A percentile compares a stretch with the other conserved stretches of the same genome.
These are phyloP conservation scores for Diacarnus erythraeanus DNA, from an alignment of 37 sponge, comb jelly and placozoan genomes.

Conservation along the genomic window DNA sequence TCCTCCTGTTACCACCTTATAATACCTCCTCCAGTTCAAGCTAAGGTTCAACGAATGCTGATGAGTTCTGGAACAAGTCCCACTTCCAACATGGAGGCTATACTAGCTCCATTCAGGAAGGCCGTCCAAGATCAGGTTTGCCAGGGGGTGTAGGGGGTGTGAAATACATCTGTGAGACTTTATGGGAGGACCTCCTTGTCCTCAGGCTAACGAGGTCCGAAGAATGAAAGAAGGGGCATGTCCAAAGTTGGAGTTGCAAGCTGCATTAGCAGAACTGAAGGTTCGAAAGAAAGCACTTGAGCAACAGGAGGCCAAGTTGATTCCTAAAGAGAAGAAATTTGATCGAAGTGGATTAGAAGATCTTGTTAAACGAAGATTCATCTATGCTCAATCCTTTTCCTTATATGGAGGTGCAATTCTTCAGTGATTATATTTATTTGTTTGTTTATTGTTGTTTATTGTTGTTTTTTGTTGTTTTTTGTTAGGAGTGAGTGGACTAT, in stretches of 20 bases:
- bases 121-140: slow-evolving; percentile 71
- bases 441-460: background rate
- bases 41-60: background rate
- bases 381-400: slow-evolving; percentile 84
- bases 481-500: slow-evolving; percentile 90
- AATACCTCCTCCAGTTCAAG: too few species aligned
- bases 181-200: background rate
- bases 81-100: slow-evolving; percentile 6
- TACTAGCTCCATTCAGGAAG: slow-evolving; percentile 54
- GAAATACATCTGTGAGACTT: background rate
- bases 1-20: too few species aligned
- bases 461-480: background rate
- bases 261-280: slow-evolving; percentile 78
- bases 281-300: slow-evolving; percentile 79
- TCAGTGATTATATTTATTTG: background rate
- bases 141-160: background rate
- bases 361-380: slow-evolving; percentile 88
- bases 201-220: slow-evolving; percentile 71
- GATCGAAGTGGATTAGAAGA: slow-evolving; percentile 81
- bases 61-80: background rate
- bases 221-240: slow-evolving; percentile 52
- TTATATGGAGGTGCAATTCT: slow-evolving; percentile 83
- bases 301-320: slow-evolving; percentile 69
- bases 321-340: slow-evolving; percentile 58
- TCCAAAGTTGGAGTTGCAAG: slow-evolving; percentile 68